Evolutionary conservation across 1,140 invertebrate genomes (phyloP).

Genomic region (Cephus cinctus): DNA sequence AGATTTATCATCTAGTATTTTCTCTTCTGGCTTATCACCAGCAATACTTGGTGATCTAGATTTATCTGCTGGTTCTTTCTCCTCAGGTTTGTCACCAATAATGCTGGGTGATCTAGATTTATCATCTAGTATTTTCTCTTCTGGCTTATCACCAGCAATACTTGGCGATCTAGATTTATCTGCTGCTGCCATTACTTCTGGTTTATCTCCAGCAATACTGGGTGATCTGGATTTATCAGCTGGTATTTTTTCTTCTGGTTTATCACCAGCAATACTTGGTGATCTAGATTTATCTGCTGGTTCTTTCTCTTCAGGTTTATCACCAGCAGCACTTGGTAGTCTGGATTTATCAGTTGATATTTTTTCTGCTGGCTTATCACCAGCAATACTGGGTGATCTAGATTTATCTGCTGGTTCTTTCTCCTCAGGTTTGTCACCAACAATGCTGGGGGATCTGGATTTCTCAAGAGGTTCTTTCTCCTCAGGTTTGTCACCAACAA

Average conservation of each 20-base stretch:
- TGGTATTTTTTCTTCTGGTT: not conserved
- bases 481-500: not conserved
- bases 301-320: not conserved
- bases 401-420: too few species aligned
- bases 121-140: not conserved
- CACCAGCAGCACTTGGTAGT: too few species aligned
- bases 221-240: slow-evolving; percentile 12
- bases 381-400: too few species aligned
- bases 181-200: not conserved
- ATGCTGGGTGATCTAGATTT: too few species aligned
- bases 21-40: too few species aligned
- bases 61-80: too few species aligned
- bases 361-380: not conserved
- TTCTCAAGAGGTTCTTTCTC: too few species aligned
- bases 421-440: too few species aligned
- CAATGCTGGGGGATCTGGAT: not conserved
- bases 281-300: too few species aligned
- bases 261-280: not conserved
- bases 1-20: too few species aligned
- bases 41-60: too few species aligned
- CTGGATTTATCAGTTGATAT: not conserved
- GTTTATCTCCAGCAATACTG: slow-evolving; percentile 10
- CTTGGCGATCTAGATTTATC: not conserved
- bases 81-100: too few species aligned
- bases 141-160: not conserved